A percentile compares a stretch with the other conserved stretches of the same genome.
These are phyloP conservation scores for Isaurus tuberculatus DNA, from an alignment of 92 coral and sea anemone species.

Conservation along the genomic window DNA sequence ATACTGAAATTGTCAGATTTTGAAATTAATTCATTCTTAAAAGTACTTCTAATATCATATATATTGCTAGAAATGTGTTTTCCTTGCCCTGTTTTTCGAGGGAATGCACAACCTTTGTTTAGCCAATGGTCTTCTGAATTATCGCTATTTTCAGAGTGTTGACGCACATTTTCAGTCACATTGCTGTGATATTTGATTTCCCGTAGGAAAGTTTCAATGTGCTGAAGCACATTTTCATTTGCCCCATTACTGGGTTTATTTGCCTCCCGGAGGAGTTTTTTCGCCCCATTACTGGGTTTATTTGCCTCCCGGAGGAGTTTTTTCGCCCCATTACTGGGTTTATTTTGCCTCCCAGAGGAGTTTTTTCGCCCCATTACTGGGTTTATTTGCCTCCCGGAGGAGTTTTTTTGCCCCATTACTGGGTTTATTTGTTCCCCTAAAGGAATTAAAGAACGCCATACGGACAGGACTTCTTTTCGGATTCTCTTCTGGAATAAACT, in stretches of 20 bases:
- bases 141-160: not conserved
- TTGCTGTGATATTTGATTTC: too few relatives aligned
- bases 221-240: not conserved
- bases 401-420: too few relatives aligned
- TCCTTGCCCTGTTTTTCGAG: not conserved
- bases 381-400: too few relatives aligned
- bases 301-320: too few relatives aligned
- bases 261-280: too few relatives aligned
- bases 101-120: not conserved
- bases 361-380: too few relatives aligned
- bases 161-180: not conserved
- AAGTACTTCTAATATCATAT: not conserved
- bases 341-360: not conserved
- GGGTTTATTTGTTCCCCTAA: not conserved
- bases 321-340: not conserved
- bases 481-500: constrained; percentile 34
- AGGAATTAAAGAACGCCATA: not conserved
- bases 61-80: not conserved
- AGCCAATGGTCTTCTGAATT: constrained; percentile 8
- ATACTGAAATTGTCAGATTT: not conserved
- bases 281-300: too few relatives aligned
- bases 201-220: not conserved
- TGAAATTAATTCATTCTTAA: not conserved
- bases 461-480: constrained; percentile 40
- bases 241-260: too few relatives aligned